phyloP scores from a whole-genome alignment of 2,888 invertebrate species.

The Drosophila neutralis region DNA sequence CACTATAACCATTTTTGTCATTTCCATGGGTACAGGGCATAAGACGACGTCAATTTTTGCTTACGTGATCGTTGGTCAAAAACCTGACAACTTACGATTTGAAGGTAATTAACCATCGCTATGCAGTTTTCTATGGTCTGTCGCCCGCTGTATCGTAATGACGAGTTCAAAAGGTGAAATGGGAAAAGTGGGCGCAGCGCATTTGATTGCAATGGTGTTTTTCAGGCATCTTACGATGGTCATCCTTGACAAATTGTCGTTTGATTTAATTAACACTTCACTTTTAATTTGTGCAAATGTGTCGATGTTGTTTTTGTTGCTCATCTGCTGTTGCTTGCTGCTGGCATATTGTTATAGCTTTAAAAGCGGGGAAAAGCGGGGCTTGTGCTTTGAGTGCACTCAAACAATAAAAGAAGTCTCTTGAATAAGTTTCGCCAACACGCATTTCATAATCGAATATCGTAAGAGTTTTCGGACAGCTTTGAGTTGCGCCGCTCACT shows the following conservation, averaged over 20 bases:
- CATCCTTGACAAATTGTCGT: conserved; percentile 59
- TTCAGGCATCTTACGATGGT: conserved; percentile 31
- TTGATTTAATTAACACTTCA: conserved; percentile 66
- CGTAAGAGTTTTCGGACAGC: conserved; percentile 54
- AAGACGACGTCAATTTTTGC: not conserved
- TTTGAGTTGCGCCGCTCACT: conserved; percentile 6
- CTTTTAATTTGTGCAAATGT: conserved; percentile 70
- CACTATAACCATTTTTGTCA: not conserved
- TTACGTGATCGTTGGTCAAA: not conserved
- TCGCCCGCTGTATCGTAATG: conserved; percentile 8
- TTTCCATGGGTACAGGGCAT: not conserved
- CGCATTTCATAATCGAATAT: conserved; percentile 70
- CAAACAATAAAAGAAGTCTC: conserved; percentile 38
- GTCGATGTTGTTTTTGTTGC: conserved; percentile 28
- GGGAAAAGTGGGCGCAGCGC: not conserved
- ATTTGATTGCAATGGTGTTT: conserved; percentile 3
- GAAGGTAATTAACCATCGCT: conserved; percentile 14
- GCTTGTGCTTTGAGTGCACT: conserved; percentile 56
- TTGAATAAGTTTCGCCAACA: conserved; percentile 50
- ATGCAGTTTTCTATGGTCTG: conserved; percentile 8
- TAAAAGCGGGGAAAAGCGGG: conserved; percentile 66
- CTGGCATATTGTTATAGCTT: conserved; percentile 19
- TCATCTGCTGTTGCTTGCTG: conserved; percentile 5
- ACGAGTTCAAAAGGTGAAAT: not conserved
- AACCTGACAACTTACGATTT: not conserved